Conservation (phyloP, 2,797 vertebrate genomes). For the Helicolenus hilgendorfi region DNA sequence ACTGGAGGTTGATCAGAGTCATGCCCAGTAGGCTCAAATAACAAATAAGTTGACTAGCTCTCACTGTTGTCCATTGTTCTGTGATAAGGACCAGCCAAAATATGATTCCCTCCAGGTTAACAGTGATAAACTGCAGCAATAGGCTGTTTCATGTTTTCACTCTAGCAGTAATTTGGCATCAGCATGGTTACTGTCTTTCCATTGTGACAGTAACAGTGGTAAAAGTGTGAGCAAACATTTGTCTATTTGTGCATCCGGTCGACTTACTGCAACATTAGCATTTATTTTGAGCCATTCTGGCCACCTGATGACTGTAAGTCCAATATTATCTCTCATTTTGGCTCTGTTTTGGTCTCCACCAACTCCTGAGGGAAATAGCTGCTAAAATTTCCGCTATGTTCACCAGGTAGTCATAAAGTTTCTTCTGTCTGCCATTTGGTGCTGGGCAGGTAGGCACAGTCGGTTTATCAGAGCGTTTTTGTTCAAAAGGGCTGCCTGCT, state of each 20-base stretch:
- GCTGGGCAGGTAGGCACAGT: neutral
- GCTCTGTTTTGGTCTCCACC: neutral
- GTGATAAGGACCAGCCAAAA: neutral
- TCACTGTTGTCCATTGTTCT: neutral
- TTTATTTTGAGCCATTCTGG: no score
- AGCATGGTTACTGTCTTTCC: neutral
- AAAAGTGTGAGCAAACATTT: no score
- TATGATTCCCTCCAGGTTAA: neutral
- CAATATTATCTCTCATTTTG: neutral
- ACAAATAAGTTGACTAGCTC: neutral
- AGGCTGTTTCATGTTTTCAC: neutral
- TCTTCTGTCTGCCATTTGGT: neutral
- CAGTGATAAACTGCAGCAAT: neutral
- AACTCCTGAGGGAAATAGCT: neutral
- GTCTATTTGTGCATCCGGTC: no score
- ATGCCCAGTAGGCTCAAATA: constrained; percentile 33
- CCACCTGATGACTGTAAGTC: neutral
- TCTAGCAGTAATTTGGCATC: neutral
- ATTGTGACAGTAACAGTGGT: neutral
- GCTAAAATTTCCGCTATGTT: neutral
- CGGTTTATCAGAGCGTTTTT: neutral
- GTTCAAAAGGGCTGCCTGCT: no score
- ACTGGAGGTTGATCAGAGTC: neutral
- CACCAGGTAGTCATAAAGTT: neutral
- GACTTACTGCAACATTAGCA: no score